phyloP scores from a whole-genome alignment of 2,888 invertebrate genomes.

The Hemicrepidius hirtus region DNA sequence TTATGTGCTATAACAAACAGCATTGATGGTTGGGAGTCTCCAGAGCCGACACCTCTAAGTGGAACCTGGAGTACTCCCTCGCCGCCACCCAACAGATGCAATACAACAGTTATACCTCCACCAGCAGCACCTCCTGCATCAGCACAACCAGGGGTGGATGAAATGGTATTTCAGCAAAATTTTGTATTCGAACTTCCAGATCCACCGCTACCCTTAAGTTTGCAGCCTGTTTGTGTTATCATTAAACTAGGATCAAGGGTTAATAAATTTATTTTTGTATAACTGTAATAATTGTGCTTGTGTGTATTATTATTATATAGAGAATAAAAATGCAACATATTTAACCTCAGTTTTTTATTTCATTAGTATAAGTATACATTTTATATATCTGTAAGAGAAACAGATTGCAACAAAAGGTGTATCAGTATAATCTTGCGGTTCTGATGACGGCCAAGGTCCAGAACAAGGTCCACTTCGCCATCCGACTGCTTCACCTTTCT shows the following conservation, averaged over 20 bases:
- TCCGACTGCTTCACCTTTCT: neutral
- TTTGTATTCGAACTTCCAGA: too few species aligned
- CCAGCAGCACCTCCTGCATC: neutral
- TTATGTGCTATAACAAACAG: too few species aligned
- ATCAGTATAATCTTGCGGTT: neutral
- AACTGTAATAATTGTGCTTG: neutral
- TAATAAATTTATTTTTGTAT: too few species aligned
- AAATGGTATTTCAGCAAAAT: neutral
- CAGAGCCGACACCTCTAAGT: too few species aligned
- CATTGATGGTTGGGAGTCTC: too few species aligned
- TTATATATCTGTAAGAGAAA: neutral
- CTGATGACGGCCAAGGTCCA: neutral
- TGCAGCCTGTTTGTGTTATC: too few species aligned
- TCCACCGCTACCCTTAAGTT: too few species aligned
- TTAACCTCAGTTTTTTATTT: neutral
- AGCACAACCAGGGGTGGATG: neutral
- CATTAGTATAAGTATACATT: neutral
- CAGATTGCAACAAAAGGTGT: neutral
- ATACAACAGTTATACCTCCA: neutral
- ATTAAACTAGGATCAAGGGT: too few species aligned
- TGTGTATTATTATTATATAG: neutral
- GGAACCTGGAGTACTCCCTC: neutral
- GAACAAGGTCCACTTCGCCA: neutral
- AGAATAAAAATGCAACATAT: neutral
- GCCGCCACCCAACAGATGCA: neutral